Evolutionary conservation across 2,113 vertebrate genomes (phyloP).

Genomic region (Numida meleagris): DNA sequence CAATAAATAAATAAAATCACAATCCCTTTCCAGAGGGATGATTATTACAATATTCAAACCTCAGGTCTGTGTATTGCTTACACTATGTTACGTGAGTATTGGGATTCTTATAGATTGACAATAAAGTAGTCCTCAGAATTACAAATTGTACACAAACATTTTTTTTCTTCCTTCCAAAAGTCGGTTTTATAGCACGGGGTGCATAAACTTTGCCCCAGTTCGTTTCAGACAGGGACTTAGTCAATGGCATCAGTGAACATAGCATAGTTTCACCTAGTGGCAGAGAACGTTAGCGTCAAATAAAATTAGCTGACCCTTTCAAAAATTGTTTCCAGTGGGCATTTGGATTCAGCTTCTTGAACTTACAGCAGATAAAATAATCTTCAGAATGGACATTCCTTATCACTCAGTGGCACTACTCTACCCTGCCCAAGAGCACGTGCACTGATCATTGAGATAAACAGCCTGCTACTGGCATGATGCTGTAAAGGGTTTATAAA

Average conservation of each 20-base stretch:
- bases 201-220: rapidly evolving
- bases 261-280: not conserved
- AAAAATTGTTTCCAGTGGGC: not conserved
- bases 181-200: rapidly evolving
- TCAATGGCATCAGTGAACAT: not conserved
- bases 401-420: not conserved
- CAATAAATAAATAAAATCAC: not conserved
- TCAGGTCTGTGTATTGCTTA: not conserved
- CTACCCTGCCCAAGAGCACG: not conserved
- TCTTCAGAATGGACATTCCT: not conserved
- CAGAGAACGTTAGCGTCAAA: not conserved
- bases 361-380: not conserved
- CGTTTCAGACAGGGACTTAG: not conserved
- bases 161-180: not conserved
- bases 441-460: not conserved
- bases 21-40: not conserved
- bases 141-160: not conserved
- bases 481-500: not conserved
- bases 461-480: not conserved
- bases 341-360: not conserved
- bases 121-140: not conserved
- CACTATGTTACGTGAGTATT: not conserved
- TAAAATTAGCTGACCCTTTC: not conserved
- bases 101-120: not conserved
- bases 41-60: not conserved